A percentile compares a stretch with the other conserved stretches of the same genome.
Conservation (phyloP, 2,113 vertebrate genomes). For the Rhagologus leucostigma region DNA sequence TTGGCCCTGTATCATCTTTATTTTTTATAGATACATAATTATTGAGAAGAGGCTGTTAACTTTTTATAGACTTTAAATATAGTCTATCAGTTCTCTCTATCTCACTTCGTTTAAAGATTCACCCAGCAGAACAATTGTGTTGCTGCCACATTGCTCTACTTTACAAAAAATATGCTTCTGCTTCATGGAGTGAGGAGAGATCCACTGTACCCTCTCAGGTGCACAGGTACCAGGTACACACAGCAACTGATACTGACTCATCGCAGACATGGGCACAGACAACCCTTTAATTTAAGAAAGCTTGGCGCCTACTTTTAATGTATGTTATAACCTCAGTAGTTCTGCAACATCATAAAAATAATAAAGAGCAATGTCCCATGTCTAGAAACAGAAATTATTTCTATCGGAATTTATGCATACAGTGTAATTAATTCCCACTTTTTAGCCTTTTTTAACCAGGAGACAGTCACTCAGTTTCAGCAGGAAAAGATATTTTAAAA, state of each 20-base stretch:
- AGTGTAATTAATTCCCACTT: not conserved
- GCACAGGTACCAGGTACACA: not conserved
- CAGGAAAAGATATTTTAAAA: not conserved
- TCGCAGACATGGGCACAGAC: not conserved
- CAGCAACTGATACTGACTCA: not conserved
- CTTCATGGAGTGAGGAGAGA: not conserved
- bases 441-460: not conserved
- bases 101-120: not conserved
- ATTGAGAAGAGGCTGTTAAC: slow-evolving; percentile 55
- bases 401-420: not conserved
- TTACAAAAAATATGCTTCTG: not conserved
- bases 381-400: slow-evolving; percentile 45
- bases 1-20: slow-evolving; percentile 40
- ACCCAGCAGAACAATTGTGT: not conserved
- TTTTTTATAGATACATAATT: slow-evolving; percentile 65
- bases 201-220: not conserved
- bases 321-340: slow-evolving; percentile 9
- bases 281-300: not conserved
- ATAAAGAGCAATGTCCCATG: slow-evolving; percentile 55
- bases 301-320: not conserved
- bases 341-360: slow-evolving; percentile 50
- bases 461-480: not conserved
- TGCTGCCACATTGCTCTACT: not conserved
- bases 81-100: not conserved
- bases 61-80: slow-evolving; percentile 58